Percentiles rank a stretch among this genome's conserved stretches.
Evolutionary conservation across 2,888 invertebrate species (phyloP).

Genomic region (Dione juno): DNA sequence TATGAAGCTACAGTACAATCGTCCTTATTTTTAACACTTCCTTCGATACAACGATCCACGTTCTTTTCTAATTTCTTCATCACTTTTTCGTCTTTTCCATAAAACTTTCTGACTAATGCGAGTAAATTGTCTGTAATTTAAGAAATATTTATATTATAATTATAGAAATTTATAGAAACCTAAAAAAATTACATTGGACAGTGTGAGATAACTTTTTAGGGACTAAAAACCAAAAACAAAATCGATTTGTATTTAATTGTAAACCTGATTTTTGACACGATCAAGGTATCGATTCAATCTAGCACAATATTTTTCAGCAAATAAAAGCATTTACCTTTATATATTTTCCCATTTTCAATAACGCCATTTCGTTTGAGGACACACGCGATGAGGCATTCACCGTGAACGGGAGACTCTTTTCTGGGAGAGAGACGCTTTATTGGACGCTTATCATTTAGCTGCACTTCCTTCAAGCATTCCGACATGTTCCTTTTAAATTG

Average conservation of each 20-base stretch:
- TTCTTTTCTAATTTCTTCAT: slow-evolving; percentile 75
- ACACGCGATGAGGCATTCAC: slow-evolving; percentile 75
- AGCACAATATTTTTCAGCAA: neutral
- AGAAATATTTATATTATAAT: neutral
- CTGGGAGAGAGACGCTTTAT: slow-evolving; percentile 68
- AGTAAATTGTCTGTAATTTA: slow-evolving; percentile 64
- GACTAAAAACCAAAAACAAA: too few species aligned
- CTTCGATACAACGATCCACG: slow-evolving; percentile 69
- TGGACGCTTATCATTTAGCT: slow-evolving; percentile 60
- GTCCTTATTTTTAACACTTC: slow-evolving; percentile 57
- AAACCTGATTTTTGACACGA: too few species aligned
- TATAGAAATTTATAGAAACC: neutral
- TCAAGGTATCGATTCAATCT: too few species aligned
- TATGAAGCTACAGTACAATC: slow-evolving; percentile 69
- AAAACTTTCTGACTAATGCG: slow-evolving; percentile 69
- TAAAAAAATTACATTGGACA: too few species aligned
- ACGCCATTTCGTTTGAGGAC: slow-evolving; percentile 73
- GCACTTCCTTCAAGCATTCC: slow-evolving; percentile 74
- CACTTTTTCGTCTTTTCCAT: slow-evolving; percentile 68
- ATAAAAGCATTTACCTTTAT: slow-evolving; percentile 64
- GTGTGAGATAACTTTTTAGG: too few species aligned
- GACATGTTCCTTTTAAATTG: slow-evolving; percentile 74
- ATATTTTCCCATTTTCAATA: slow-evolving; percentile 67
- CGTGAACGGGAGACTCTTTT: slow-evolving; percentile 70
- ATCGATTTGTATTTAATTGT: too few species aligned